phyloP scores from a whole-genome alignment of 2,113 vertebrate genomes.

The Eptatretus burgeri region DNA sequence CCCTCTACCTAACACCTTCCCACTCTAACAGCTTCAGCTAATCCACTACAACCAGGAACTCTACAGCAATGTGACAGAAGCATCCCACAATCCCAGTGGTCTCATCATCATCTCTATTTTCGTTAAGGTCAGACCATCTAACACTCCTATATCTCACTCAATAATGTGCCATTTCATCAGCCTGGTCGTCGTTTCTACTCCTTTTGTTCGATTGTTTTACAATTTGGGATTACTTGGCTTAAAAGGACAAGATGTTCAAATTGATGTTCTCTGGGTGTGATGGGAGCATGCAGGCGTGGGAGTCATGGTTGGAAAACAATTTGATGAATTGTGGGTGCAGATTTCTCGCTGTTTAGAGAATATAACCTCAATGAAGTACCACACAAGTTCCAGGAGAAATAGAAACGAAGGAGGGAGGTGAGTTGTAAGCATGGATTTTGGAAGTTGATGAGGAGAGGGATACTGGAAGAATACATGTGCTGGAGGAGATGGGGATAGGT shows the following conservation, averaged over 20 bases:
- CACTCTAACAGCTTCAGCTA: constrained; percentile 47
- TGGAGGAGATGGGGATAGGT: too few species aligned
- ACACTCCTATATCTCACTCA: constrained; percentile 10
- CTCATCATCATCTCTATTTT: constrained; percentile 97
- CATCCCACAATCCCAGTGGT: constrained; percentile 87
- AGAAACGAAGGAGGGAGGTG: too few species aligned
- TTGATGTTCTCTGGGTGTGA: too few species aligned
- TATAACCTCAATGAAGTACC: too few species aligned
- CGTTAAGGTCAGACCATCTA: constrained; percentile 55
- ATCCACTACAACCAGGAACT: constrained; percentile 98
- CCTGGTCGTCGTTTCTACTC: background rate
- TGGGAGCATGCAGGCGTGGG: background rate
- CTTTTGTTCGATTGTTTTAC: too few species aligned
- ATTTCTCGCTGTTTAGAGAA: too few species aligned
- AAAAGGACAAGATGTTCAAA: too few species aligned
- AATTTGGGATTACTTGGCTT: background rate
- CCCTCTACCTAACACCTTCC: background rate
- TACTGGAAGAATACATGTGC: too few species aligned
- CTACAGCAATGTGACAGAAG: constrained; percentile 85
- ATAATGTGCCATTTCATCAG: too few species aligned
- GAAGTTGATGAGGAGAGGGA: too few species aligned
- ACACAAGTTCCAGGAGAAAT: too few species aligned
- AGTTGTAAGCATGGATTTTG: too few species aligned
- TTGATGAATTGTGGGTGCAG: background rate
- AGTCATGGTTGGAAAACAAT: background rate